Base-by-base conservation (phyloP, 2,888 invertebrate species). In the Podotricha telesiphe region DNA sequence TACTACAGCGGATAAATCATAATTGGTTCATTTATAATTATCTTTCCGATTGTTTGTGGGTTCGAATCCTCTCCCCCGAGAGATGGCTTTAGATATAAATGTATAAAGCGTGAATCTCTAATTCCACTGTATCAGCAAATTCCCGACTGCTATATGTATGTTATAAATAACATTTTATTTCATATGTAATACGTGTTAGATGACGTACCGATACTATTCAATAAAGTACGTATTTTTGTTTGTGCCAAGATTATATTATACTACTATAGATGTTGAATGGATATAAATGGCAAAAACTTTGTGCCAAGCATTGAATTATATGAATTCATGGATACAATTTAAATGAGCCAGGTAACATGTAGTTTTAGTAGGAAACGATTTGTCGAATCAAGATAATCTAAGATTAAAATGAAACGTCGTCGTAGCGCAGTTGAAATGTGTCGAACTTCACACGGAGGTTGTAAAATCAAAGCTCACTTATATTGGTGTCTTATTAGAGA, bases 161-260 rank as follows among this genome's bases (percentile, higher is more conserved):
- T 53, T 53, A 53, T 53, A 59, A 59, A 59, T 59, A 59, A n/a
- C 58, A 22, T 20, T 42, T 22, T 42, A 20, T 22, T 20, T 19
- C n/a, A 5, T 42, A 59, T 59, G 20, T 45, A 42, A 28, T 45
- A 17, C 45, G 45, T 59, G 59, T 59, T 59, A 45, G n/a, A 17
- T 59, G 59, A 59, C 59, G 45, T 40, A 45, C 59, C 22, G 59
- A 28, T 59, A 59, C 17, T 59, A 22, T 45, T 28, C 59, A 59
- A 45, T 59, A 59, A 59, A 45, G 22, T n/a, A 59, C 34, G 17
- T 59, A 22, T 45, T 11, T 59, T 45, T 22, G 45, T n/a, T 22
- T 22, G 42, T 59, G 59, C 59, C 59, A 59, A 59, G 45, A 45
- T 59, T 59, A n/a, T 42, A 42, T 17, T 19, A 19, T 0, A 42